A percentile compares a stretch with the other conserved stretches of the same genome.
Conservation (phyloP, 2,797 vertebrate species). For the Toxotes lorentzi region DNA sequence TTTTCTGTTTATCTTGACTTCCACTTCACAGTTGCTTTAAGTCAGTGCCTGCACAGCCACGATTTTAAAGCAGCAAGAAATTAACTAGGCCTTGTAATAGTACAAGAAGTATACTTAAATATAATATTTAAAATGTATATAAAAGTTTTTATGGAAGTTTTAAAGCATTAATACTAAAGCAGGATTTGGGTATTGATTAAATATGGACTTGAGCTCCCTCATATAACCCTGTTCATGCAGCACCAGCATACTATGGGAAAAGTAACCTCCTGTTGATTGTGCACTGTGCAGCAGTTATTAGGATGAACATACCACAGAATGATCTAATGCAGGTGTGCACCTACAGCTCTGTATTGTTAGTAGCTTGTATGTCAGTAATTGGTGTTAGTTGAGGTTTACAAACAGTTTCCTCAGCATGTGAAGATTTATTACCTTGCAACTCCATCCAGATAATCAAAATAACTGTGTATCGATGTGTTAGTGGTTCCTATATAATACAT, state of each 20-base stretch:
- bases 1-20: slow-evolving; percentile 5
- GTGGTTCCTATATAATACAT: background rate
- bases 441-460: background rate
- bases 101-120: background rate
- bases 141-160: background rate
- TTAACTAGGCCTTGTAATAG: background rate
- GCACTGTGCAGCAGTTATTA: background rate
- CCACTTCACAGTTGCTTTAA: background rate
- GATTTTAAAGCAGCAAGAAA: background rate
- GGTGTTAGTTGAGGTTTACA: slow-evolving; percentile 6
- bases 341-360: background rate
- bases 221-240: background rate
- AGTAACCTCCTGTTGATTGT: background rate
- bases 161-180: background rate
- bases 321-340: background rate
- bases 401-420: background rate
- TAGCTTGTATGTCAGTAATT: background rate
- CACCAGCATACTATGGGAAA: background rate
- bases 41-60: background rate
- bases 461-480: background rate
- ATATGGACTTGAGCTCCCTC: background rate
- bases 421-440: background rate
- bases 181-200: background rate
- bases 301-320: background rate
- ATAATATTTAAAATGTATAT: background rate